These are phyloP conservation scores for Holcopasites calliopsidis DNA, from an alignment of 1,140 invertebrate genomes.

Conservation along the genomic window DNA sequence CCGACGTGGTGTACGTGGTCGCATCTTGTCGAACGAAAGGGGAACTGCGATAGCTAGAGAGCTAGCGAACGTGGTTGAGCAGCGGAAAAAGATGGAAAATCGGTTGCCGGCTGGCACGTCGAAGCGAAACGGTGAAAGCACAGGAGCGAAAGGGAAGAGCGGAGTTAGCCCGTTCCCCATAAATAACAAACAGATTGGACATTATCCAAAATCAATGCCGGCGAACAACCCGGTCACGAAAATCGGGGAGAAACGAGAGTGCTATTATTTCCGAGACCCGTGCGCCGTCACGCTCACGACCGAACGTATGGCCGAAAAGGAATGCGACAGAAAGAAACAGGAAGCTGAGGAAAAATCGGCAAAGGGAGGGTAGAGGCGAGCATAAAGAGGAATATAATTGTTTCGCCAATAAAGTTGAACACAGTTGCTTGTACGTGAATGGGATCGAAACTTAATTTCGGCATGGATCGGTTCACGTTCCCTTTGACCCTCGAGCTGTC, in stretches of 20 bases:
- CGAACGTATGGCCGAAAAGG: not conserved
- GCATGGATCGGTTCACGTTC: conserved; percentile 24
- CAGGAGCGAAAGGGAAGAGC: conserved; percentile 28
- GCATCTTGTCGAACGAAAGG: not conserved
- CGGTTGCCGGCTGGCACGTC: conserved; percentile 22
- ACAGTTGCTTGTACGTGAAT: not conserved
- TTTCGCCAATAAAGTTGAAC: conserved; percentile 31
- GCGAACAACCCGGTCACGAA: conserved; percentile 27
- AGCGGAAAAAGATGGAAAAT: conserved; percentile 14
- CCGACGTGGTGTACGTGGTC: conserved; percentile 16
- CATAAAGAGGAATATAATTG: conserved; percentile 36
- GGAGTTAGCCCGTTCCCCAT: conserved; percentile 29
- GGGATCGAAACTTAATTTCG: conserved; percentile 44
- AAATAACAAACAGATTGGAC: conserved; percentile 55
- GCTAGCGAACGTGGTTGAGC: not conserved
- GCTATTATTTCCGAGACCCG: conserved; percentile 20
- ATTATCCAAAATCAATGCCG: conserved; percentile 48
- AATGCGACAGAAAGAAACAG: not conserved
- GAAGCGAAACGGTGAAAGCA: conserved; percentile 21
- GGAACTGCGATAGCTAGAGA: not conserved
- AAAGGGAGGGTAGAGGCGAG: not conserved
- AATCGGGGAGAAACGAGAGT: conserved; percentile 31
- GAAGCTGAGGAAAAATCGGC: not conserved
- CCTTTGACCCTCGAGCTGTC: conserved; percentile 43
- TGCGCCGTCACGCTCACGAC: not conserved